These are phyloP conservation scores for Trachurus trachurus DNA, from an alignment of 2,797 vertebrate genomes.

Conservation along the genomic window DNA sequence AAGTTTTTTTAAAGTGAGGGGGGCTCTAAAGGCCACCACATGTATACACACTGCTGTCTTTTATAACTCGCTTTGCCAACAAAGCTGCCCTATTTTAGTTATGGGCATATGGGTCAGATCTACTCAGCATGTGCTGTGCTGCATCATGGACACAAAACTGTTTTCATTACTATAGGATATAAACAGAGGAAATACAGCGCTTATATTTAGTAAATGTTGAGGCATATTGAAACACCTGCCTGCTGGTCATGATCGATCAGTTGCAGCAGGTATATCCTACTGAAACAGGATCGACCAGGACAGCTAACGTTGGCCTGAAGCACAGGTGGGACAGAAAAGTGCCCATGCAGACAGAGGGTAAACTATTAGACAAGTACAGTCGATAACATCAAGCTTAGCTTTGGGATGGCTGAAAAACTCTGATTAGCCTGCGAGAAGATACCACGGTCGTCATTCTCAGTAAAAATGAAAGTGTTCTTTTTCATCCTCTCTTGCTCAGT, in stretches of 20 bases:
- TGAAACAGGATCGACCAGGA: constrained; percentile 34
- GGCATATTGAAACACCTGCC: constrained; percentile 13
- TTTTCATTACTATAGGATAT: constrained; percentile 42
- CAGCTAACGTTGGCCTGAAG: constrained; percentile 12
- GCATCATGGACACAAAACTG: constrained; percentile 9
- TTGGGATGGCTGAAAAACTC: constrained; percentile 9
- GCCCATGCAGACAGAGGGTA: constrained; percentile 10
- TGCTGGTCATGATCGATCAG: constrained; percentile 9
- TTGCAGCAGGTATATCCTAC: constrained; percentile 28
- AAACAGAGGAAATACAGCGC: constrained; percentile 32
- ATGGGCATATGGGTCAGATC: constrained; percentile 45
- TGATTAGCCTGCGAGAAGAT: constrained; percentile 26
- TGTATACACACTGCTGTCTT: constrained; percentile 12
- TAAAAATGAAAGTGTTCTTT: constrained; percentile 25
- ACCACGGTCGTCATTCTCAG: constrained; percentile 6
- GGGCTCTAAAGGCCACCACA: not conserved
- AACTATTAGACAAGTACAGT: constrained; percentile 13
- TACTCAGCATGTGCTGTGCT: constrained; percentile 31
- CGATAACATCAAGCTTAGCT: constrained; percentile 4
- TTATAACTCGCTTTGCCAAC: not conserved
- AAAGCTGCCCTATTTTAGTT: constrained; percentile 43
- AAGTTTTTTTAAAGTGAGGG: not conserved
- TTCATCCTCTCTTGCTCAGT: constrained; percentile 15
- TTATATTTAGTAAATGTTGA: too few species aligned
- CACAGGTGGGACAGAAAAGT: constrained; percentile 28